Evolutionary conservation across 2,888 invertebrate species (phyloP), one percentile per base, ranked within the genome.

Genomic region (Agrotis segetum): DNA sequence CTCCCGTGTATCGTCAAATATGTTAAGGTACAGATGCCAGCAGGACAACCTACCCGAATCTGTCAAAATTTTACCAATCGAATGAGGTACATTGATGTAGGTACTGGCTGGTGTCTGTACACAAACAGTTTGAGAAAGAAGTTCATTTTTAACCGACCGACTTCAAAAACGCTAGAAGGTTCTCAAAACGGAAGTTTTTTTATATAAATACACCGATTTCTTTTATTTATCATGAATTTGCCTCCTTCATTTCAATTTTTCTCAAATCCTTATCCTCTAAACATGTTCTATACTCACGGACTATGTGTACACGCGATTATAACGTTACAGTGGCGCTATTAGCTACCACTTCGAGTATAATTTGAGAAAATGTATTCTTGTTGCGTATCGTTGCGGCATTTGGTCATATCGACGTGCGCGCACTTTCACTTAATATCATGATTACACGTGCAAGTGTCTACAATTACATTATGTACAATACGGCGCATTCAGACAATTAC

Each of bases 341-440:
- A 66, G 64, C 68, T 77, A 59, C 60, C 66, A 62, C 56, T 72
- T 59, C 24, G 46, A 73, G 19, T 77, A 52, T 58, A 66, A 80
- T 77, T 74, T 83, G 71, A 82, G 72, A 83, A 82, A 85, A 79
- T 80, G 70, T 85, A 89, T 87, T 83, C 87, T 83, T 73, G 73
- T 74, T 82, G 87, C 84, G 87, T 88, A 87, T 79, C 73, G 81
- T 83, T 84, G 83, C 78, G 78, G 87, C 81, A 87, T 91, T 91
- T 88, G 86, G 88, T 88, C 88, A 91, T 89, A 89, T 87, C 79
- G 85, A 85, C 58, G 74, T 73, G 69, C 66, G 58, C 71, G 65
- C 61, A 77, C 90, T 91, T 91, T 91, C 91, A 87, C 90, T 88
- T 87, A 67, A 78, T 77, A 77, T 81, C 61, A 65, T 81, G 60